Percentiles rank a stretch among this genome's conserved stretches.
These are phyloP conservation scores for Subanguina moxae DNA, from an alignment of 1,140 invertebrate genomes.

Conservation along the genomic window DNA sequence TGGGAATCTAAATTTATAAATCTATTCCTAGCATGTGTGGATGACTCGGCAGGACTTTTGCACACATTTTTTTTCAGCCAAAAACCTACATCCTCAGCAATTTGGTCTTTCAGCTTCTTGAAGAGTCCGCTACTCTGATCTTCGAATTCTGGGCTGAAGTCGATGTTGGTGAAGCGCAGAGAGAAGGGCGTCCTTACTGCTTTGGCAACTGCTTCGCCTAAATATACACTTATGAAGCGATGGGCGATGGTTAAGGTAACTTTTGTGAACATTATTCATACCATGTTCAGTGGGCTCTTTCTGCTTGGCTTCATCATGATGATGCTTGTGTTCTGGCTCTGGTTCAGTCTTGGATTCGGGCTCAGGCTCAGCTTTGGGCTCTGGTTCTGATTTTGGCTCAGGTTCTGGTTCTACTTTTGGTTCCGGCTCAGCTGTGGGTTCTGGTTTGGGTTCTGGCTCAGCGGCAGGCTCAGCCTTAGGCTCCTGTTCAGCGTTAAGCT, in stretches of 20 bases:
- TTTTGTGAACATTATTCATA: too few species aligned
- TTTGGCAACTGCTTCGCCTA: conserved; percentile 3
- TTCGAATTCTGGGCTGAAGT: conserved; percentile 22
- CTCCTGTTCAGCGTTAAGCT: conserved; percentile 6
- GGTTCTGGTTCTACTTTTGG: conserved; percentile 17
- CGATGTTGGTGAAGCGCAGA: conserved; percentile 21
- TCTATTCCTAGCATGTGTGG: too few species aligned
- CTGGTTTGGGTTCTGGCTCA: conserved; percentile 14
- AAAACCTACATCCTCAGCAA: conserved; percentile 22
- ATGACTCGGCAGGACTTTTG: too few species aligned
- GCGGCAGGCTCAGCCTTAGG: not conserved
- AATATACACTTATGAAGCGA: not conserved
- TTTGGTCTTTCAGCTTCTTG: conserved; percentile 22
- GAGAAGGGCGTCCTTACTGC: conserved; percentile 23
- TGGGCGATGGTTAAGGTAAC: conserved; percentile 1
- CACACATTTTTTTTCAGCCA: not conserved
- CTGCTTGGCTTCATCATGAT: conserved; percentile 3
- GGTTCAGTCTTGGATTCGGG: not conserved
- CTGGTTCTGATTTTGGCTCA: not conserved
- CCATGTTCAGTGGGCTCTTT: not conserved
- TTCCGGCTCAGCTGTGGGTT: not conserved
- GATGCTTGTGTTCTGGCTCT: conserved; percentile 15
- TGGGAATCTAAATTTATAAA: too few species aligned
- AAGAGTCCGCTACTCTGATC: conserved; percentile 11
- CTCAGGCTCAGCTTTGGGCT: conserved; percentile 7